Percentiles rank a stretch among this genome's conserved stretches.
Evolutionary conservation across 2,888 invertebrate genomes (phyloP).

Genomic region (Epinotia brunnichana): DNA sequence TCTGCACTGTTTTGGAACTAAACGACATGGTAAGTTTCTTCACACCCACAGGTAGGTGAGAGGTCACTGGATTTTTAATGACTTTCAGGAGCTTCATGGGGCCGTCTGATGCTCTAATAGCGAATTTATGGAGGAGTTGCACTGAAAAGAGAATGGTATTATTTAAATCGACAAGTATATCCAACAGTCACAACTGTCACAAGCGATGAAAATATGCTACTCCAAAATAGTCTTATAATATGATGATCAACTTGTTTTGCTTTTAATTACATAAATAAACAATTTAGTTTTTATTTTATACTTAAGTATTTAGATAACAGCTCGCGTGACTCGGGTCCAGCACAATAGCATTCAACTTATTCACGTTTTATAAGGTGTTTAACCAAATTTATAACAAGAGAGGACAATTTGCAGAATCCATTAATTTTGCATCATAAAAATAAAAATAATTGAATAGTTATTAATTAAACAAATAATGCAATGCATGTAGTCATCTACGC

Average conservation of each 20-base stretch:
- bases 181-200: too few relatives aligned
- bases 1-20: slow-evolving; percentile 87
- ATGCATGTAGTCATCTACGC: too few relatives aligned
- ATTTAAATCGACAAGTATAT: slow-evolving; percentile 10
- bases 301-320: too few relatives aligned
- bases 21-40: slow-evolving; percentile 95
- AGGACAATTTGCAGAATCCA: too few relatives aligned
- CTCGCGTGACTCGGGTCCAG: too few relatives aligned
- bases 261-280: neutral
- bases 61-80: slow-evolving; percentile 97
- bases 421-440: too few relatives aligned
- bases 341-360: too few relatives aligned
- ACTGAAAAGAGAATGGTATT: slow-evolving; percentile 84
- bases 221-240: neutral
- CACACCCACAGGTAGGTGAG: slow-evolving; percentile 97
- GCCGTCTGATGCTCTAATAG: slow-evolving; percentile 95
- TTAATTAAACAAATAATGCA: too few relatives aligned
- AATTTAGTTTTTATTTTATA: neutral
- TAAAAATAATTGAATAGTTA: too few relatives aligned
- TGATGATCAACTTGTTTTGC: neutral
- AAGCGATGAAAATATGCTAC: neutral
- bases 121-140: slow-evolving; percentile 97
- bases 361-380: too few relatives aligned
- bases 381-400: too few relatives aligned
- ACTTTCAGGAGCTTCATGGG: slow-evolving; percentile 96